Conservation (phyloP, 2,113 vertebrate genomes). For the Ammodytes dubius region DNA sequence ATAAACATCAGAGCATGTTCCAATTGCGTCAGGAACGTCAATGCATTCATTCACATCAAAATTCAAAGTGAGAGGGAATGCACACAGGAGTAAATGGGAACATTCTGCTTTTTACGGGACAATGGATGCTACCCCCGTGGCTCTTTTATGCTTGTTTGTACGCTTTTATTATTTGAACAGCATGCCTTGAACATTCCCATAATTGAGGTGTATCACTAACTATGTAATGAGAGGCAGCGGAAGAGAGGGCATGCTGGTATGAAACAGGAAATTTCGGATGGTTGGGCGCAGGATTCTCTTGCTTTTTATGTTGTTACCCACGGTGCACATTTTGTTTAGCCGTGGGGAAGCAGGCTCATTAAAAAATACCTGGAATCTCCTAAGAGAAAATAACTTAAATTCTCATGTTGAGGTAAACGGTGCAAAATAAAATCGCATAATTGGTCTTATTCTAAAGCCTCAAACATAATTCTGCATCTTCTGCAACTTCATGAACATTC, state of each 20-base stretch:
- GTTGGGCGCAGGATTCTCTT: not conserved
- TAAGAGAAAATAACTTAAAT: not conserved
- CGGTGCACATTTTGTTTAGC: conserved; percentile 9
- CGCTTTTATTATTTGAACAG: conserved; percentile 25
- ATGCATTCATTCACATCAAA: conserved; percentile 62
- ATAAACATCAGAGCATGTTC: conserved; percentile 64
- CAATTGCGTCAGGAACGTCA: conserved; percentile 54
- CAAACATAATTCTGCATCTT: not conserved
- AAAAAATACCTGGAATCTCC: conserved; percentile 17
- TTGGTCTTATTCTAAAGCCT: not conserved
- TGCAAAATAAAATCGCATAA: not conserved
- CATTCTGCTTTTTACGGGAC: conserved; percentile 51
- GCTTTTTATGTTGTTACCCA: not conserved
- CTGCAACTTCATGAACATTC: not conserved
- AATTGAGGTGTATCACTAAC: conserved; percentile 7
- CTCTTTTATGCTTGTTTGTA: conserved; percentile 34
- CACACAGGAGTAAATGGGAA: conserved; percentile 33
- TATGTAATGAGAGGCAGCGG: conserved; percentile 11
- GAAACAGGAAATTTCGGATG: conserved; percentile 34
- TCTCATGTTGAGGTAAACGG: not conserved
- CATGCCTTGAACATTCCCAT: conserved; percentile 14
- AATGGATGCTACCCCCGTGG: conserved; percentile 18
- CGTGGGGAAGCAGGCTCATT: conserved; percentile 18
- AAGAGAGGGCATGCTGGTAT: conserved; percentile 19
- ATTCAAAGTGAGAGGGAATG: conserved; percentile 36